phyloP scores from a whole-genome alignment of 92 coral and sea anemone genomes.

The Paragorgia papillata region DNA sequence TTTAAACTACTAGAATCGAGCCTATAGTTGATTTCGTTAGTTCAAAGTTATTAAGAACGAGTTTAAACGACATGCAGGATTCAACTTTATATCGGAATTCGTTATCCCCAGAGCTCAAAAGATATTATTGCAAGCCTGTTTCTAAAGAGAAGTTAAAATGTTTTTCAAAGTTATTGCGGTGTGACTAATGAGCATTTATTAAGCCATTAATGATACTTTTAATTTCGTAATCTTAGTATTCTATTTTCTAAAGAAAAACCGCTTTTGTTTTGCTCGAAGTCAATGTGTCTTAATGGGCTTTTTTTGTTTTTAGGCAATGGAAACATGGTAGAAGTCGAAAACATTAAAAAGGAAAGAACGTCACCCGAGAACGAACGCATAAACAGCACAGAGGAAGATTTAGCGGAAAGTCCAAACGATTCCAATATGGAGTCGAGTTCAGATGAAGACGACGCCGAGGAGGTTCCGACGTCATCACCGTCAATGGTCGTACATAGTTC shows the following conservation, averaged over 20 bases:
- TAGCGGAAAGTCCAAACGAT: background rate
- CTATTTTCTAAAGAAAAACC: no score
- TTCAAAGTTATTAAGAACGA: no score
- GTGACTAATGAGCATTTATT: conserved; percentile 4
- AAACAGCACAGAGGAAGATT: background rate
- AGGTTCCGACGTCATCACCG: background rate
- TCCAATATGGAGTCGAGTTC: background rate
- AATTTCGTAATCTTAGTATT: background rate
- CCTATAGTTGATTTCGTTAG: no score
- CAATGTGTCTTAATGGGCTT: background rate
- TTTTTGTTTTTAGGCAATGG: conserved; percentile 3
- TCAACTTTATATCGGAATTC: no score
- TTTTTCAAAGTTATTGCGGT: background rate
- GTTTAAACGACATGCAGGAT: no score
- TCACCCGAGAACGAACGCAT: background rate
- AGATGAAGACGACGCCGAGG: conserved; percentile 4
- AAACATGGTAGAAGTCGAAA: background rate
- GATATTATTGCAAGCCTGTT: no score
- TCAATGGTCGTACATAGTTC: background rate
- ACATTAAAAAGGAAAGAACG: background rate
- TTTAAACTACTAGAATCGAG: no score
- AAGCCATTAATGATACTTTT: background rate
- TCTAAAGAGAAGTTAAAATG: background rate
- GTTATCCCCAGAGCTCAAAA: no score
- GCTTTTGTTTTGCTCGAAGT: no score